phyloP scores from a whole-genome alignment of 2,113 vertebrate species.

The Excalfactoria chinensis region DNA sequence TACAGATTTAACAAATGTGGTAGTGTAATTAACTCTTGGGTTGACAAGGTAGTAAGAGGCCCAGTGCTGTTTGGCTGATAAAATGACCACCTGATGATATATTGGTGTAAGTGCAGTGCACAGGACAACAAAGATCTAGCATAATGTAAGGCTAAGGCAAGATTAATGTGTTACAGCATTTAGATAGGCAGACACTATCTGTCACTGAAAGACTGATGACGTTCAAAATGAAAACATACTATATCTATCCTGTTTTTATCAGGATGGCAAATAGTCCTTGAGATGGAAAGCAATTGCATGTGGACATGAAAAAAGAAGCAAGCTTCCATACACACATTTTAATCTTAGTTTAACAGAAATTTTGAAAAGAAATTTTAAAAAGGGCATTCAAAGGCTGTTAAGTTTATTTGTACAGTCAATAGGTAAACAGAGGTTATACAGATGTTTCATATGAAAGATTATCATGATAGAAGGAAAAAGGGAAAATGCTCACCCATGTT shows the following conservation, averaged over 20 bases:
- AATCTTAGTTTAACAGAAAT: neutral
- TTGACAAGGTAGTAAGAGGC: neutral
- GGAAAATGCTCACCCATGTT: too few relatives aligned
- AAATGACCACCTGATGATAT: neutral
- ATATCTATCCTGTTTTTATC: neutral
- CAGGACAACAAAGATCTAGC: neutral
- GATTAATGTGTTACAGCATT: slow-evolving; percentile 30
- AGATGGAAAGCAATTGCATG: neutral
- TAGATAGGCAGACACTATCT: slow-evolving; percentile 28
- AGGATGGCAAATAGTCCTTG: neutral
- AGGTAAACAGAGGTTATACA: too few relatives aligned
- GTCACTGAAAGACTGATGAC: slow-evolving; percentile 22
- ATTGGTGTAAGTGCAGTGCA: neutral
- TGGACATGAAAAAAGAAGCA: neutral
- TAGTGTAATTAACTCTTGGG: neutral
- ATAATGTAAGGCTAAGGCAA: neutral
- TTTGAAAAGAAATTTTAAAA: neutral
- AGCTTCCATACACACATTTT: neutral
- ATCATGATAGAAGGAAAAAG: too few relatives aligned
- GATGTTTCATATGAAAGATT: too few relatives aligned
- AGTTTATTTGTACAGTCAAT: neutral
- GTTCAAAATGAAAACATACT: slow-evolving; percentile 56
- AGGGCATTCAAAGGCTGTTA: neutral
- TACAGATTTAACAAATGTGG: neutral
- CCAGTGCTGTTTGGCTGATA: neutral